Evolutionary conservation across 2,113 vertebrate species (phyloP), one percentile per base, ranked within the genome.

Genomic region (Meles meles): DNA sequence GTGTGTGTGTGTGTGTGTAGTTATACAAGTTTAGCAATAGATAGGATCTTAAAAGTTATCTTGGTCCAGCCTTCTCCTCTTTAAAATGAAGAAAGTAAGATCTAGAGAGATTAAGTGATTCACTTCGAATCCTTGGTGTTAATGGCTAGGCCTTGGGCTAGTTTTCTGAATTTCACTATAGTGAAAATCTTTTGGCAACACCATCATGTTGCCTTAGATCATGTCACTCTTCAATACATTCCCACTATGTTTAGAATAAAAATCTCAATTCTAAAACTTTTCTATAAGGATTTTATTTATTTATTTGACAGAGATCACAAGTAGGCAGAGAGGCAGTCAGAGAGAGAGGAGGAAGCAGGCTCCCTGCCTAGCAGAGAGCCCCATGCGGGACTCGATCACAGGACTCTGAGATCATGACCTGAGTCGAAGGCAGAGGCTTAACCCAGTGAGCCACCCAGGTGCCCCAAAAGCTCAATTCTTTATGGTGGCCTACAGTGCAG

Each of bases 81-180:
- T 86, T 90, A 79, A 90, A 89, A 72, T 87, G 89, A 97, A n/a
- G 79, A 52, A 90, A 96, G 42, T 88, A n/a, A 88, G 14, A 25
- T 88, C 23, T 86, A 49, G 49, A 90, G 34, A 92, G 34, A 85
- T 77, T 47, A 84, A 80, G 71, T 91, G 79, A 93, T 93, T 91
- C 76, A 0, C 77, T 88, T 49, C 44, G 61, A 88, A 79, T 92
- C 61, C 8, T 39, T 93, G 37, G 29, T 89, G 67, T 94, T 83
- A 82, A 15, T 49, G 10, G 49, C 49, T 72, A 77, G 86, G 29
- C 37, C 25, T 76, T 76, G 74, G 74, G 23, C 80, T 42, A 47
- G n/a, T 77, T 92, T 83, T 92, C 55, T 94, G 39, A 94, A 84
- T 96, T 95, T 94, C 79, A 76, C 69, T 79, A 3, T 52, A 39